Percentiles rank a stretch among this genome's conserved stretches.
Evolutionary conservation across 2,113 vertebrate species (phyloP).

Genomic region (Epinephelus moara): DNA sequence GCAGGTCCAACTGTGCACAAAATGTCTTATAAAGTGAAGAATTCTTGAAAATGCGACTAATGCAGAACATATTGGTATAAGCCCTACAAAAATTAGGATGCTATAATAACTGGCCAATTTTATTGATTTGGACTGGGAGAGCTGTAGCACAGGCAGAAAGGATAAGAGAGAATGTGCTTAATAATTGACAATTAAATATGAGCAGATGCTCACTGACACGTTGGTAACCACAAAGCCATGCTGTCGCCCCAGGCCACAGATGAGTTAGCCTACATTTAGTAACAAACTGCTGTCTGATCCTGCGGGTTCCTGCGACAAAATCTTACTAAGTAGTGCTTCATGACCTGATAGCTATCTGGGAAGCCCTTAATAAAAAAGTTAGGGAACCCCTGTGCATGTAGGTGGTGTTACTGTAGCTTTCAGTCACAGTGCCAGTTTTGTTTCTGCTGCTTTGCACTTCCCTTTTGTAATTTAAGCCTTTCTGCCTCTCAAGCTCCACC

Average conservation of each 20-base stretch:
- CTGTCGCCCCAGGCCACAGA: constrained; percentile 21
- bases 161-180: neutral
- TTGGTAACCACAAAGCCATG: constrained; percentile 7
- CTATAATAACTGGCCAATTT: constrained; percentile 1
- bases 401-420: constrained; percentile 29
- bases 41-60: neutral
- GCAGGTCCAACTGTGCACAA: too few species aligned
- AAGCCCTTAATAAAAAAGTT: constrained; percentile 34
- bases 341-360: constrained; percentile 11
- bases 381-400: constrained; percentile 36
- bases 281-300: constrained; percentile 21
- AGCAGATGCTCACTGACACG: constrained; percentile 18
- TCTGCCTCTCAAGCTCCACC: constrained; percentile 67
- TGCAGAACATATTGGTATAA: constrained; percentile 17
- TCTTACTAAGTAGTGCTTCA: constrained; percentile 10
- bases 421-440: constrained; percentile 45
- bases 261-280: constrained; percentile 13
- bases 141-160: neutral
- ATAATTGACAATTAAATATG: constrained; percentile 8
- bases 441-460: constrained; percentile 64
- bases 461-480: constrained; percentile 66
- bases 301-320: neutral
- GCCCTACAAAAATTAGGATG: neutral
- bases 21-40: neutral
- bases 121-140: constrained; percentile 10